phyloP scores from a whole-genome alignment of 1,140 invertebrate genomes.

The Acromyrmex heyeri region DNA sequence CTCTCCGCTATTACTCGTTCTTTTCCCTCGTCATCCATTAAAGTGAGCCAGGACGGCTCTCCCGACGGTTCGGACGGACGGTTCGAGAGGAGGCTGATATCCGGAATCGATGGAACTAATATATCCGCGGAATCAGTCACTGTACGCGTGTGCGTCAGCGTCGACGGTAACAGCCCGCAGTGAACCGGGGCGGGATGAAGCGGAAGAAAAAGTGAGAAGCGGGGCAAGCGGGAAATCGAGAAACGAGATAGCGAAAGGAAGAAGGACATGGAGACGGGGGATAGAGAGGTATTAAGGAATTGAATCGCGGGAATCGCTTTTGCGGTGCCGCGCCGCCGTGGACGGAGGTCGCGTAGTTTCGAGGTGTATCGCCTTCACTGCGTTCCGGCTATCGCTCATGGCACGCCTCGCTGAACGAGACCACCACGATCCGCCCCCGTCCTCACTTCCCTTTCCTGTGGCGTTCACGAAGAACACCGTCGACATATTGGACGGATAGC shows the following conservation, averaged over 20 bases:
- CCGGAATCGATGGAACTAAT: slow-evolving; percentile 78
- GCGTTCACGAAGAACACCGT: slow-evolving; percentile 67
- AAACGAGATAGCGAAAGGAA: slow-evolving; percentile 29
- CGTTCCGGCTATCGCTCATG: slow-evolving; percentile 77
- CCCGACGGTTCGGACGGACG: slow-evolving; percentile 59
- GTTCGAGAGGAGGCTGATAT: slow-evolving; percentile 68
- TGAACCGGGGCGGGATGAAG: slow-evolving; percentile 32
- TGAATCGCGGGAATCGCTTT: slow-evolving; percentile 69
- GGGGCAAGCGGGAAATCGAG: neutral
- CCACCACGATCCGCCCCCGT: slow-evolving; percentile 32
- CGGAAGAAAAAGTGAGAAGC: neutral
- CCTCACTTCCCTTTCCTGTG: neutral
- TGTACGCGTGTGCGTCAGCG: slow-evolving; percentile 52
- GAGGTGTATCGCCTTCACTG: slow-evolving; percentile 67
- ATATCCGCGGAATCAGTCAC: slow-evolving; percentile 78
- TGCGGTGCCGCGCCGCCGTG: slow-evolving; percentile 22
- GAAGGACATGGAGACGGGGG: slow-evolving; percentile 24
- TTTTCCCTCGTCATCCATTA: slow-evolving; percentile 71
- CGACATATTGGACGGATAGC: slow-evolving; percentile 77
- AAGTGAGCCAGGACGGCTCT: slow-evolving; percentile 54
- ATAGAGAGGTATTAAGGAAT: slow-evolving; percentile 77
- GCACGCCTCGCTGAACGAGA: slow-evolving; percentile 78
- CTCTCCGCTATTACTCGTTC: slow-evolving; percentile 70
- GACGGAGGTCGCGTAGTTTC: slow-evolving; percentile 51
- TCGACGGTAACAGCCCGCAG: slow-evolving; percentile 62